A percentile compares a stretch with the other conserved stretches of the same genome.
Conservation (phyloP, 2,888 invertebrate genomes). For the Trichogramma dendrolimi region DNA sequence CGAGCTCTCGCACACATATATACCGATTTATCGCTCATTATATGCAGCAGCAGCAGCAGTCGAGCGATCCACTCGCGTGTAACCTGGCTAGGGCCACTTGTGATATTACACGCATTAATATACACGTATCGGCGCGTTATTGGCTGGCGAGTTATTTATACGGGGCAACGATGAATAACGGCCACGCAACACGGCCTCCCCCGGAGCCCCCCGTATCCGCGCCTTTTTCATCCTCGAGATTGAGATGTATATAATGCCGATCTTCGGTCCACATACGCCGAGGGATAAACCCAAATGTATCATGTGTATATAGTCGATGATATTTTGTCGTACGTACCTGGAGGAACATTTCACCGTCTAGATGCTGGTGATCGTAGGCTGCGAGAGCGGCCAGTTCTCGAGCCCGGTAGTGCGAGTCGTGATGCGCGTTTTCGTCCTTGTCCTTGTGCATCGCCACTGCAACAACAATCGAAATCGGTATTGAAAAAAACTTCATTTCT, state of each 20-base stretch:
- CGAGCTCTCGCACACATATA: too few relatives aligned
- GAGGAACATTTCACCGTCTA: constrained; percentile 92
- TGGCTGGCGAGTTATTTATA: too few relatives aligned
- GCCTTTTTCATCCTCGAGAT: neutral
- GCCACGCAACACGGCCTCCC: neutral
- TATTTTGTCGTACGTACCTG: constrained; percentile 62
- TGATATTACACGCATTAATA: too few relatives aligned
- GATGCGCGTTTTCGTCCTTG: constrained; percentile 75
- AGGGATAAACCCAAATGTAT: too few relatives aligned
- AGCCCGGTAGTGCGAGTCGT: constrained; percentile 60
- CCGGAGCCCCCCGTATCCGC: neutral
- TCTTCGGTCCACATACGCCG: neutral
- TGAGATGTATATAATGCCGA: neutral
- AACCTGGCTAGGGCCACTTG: too few relatives aligned
- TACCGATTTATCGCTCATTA: constrained; percentile 28
- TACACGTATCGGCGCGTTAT: too few relatives aligned
- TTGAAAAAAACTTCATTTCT: neutral
- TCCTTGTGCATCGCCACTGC: constrained; percentile 93
- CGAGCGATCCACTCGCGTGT: too few relatives aligned
- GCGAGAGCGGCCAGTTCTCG: constrained; percentile 77
- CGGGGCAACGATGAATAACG: neutral
- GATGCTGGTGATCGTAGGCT: constrained; percentile 83
- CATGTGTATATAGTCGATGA: too few relatives aligned
- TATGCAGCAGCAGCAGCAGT: neutral
- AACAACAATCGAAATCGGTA: constrained; percentile 48